Evolutionary conservation across 2,113 vertebrate species (phyloP), one percentile per base, ranked within the genome.

Genomic region (Sardina pilchardus): DNA sequence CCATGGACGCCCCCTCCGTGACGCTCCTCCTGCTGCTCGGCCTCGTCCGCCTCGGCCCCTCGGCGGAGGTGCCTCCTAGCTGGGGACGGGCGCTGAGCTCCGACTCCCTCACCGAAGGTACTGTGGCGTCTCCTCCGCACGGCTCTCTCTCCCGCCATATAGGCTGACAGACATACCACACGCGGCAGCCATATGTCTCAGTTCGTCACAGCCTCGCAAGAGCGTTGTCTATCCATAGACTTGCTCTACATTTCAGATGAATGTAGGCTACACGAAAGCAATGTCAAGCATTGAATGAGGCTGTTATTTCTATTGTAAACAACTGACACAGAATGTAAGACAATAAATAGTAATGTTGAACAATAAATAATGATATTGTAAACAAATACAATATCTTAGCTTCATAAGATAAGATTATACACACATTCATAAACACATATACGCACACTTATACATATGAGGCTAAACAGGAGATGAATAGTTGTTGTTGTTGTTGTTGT

Each of bases 1-100:
- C 39, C n/a, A 90, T 90, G 89, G 71, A 63, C 67, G 34, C 14
- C 44, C 45, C 47, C 56, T 82, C 59, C 50, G 53, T 85, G 39
- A 47, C 44, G 81, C 56, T 88, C 48, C 80, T 89, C 36, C 85
- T 42, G 53, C 85, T 42, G 45, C 42, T 86, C 44, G 82, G 50
- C 43, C 80, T 85, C 48, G 43, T 86, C 43, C 63, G 84, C 84
- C 71, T 78, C 14, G 14, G 71, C 14, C 71, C 63, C 8, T 42
- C 39, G 39, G 63, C n/a, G 48, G 48, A 12, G 16, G 48, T 6
- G 19, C 19, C 19, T 1, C 30, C 30, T 12, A 78, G 71, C 71
- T 78, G 71, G 71, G 71, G 30, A 78, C 3, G 30, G 16, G 14
- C 16, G 12, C 71, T 5, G 14, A 10, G 0, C 12, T 9, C 14